phyloP scores from a whole-genome alignment of 2,113 vertebrate species.

The Tylochromis polylepis region DNA sequence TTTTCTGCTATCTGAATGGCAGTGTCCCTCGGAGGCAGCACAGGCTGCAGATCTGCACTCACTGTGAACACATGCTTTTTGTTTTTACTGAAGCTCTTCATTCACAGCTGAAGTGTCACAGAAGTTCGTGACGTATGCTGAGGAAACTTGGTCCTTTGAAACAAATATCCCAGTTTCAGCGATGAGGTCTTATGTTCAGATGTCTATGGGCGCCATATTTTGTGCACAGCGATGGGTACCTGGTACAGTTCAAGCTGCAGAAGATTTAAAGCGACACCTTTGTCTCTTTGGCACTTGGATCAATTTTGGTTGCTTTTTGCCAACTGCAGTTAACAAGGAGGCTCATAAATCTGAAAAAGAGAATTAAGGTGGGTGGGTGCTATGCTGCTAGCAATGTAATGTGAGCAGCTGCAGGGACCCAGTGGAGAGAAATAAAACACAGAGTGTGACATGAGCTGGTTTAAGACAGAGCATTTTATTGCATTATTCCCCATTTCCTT shows the following conservation, averaged over 20 bases:
- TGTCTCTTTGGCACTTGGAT: background rate
- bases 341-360: background rate
- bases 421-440: background rate
- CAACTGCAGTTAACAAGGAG: background rate
- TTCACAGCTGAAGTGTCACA: background rate
- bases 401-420: background rate
- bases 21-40: background rate
- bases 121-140: background rate
- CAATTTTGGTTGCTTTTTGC: background rate
- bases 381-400: background rate
- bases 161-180: background rate
- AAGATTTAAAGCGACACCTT: background rate
- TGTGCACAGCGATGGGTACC: background rate
- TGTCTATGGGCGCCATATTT: background rate
- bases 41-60: background rate
- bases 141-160: background rate
- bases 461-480: background rate
- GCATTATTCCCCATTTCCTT: background rate
- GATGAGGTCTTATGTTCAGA: background rate
- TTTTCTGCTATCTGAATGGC: background rate
- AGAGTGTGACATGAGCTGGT: rapidly evolving
- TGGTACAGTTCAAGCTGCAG: background rate
- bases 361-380: background rate
- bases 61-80: background rate
- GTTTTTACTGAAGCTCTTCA: background rate